Conservation (phyloP, 2,888 invertebrate species). For the Oscheius myriophilus region DNA sequence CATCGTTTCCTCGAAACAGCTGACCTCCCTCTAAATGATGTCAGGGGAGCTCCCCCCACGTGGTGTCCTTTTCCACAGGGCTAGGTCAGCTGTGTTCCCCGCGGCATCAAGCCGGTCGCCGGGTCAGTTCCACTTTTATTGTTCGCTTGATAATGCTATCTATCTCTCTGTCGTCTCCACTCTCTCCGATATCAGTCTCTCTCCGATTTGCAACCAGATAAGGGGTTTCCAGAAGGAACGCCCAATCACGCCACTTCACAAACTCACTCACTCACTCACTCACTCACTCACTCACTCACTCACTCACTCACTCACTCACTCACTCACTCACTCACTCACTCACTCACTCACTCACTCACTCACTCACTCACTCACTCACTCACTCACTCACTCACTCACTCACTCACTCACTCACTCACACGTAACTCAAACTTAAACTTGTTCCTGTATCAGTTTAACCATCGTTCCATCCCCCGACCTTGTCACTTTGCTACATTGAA, state of each 20-base stretch:
- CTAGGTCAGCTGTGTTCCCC: too few species aligned
- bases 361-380: not conserved
- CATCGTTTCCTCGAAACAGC: not conserved
- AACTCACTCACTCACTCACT: not conserved
- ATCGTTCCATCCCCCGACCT: too few species aligned
- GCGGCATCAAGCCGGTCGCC: not conserved
- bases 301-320: too few species aligned
- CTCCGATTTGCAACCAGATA: not conserved
- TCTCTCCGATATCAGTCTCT: conserved; percentile 1
- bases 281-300: not conserved
- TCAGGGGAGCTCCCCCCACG: not conserved
- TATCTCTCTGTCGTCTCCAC: not conserved
- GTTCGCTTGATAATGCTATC: not conserved
- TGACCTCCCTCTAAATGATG: not conserved
- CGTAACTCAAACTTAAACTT: too few species aligned
- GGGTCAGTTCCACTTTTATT: not conserved
- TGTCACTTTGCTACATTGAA: too few species aligned
- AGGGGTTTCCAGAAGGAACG: too few species aligned
- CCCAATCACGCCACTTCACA: too few species aligned
- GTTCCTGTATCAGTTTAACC: too few species aligned
- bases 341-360: not conserved
- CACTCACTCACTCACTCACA: too few species aligned
- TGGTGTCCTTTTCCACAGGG: not conserved
- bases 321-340: too few species aligned
- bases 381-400: too few species aligned